Evolutionary conservation across 2,888 invertebrate genomes (phyloP), one percentile per base, ranked within the genome.

Genomic region (Thalpophila matura): DNA sequence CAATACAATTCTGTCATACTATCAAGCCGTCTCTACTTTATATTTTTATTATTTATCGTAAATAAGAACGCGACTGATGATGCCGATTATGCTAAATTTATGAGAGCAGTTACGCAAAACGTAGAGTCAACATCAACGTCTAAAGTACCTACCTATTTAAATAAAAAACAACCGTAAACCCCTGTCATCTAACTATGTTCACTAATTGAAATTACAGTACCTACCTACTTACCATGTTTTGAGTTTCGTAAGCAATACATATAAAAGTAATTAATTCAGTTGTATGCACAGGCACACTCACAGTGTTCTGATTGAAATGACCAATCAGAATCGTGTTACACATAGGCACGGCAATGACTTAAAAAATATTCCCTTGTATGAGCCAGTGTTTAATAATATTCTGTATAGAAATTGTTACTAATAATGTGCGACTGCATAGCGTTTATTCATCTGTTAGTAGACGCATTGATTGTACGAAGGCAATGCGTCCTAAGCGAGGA

Each of bases 11-110:
- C n/a, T n/a, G n/a, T n/a, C n/a, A n/a, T n/a, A n/a, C 42, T 27
- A 40, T 51, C 22, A 58, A 53, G 27, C 61, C 37, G 35, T 24
- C 26, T 31, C 22, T 50, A 43, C 45, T 67, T 56, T 64, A 55
- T 58, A 40, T 73, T 62, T 60, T 79, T 61, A 55, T 4, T 66
- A 43, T 29, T 4, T 66, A 43, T 29, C 49, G 27, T 65, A 63
- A 72, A 72, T 58, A 62, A 46, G 42, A 68, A 61, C 45, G 24
- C 43, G 37, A 55, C 57, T 60, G 47, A 53, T 76, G 77, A 68
- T 27, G 49, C 42, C 51, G 43, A 74, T 64, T 49, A 51, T 29
- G 40, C 24, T 20, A 45, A 56, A 71, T 55, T 67, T 58, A 74
- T 62, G 56, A 51, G 27, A 63, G 42, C 20, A 42, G 31, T 62